Conservation (phyloP, 2,888 invertebrate genomes). For the Rhopalosiphum nymphaeae region DNA sequence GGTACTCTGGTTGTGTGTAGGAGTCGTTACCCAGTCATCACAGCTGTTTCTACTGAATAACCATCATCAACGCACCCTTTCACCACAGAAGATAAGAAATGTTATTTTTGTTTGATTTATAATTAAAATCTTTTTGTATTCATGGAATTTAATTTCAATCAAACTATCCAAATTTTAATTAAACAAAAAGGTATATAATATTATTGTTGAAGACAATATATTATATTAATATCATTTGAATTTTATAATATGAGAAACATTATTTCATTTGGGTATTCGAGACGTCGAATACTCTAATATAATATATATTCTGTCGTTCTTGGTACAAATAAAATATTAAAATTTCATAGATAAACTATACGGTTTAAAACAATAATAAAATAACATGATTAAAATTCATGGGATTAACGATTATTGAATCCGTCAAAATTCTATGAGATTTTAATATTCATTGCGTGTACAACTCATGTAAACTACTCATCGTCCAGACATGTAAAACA, state of each 20-base stretch:
- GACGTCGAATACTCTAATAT: not conserved
- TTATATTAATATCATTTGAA: not conserved
- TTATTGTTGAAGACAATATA: not conserved
- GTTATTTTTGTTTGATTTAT: constrained; percentile 46
- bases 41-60: constrained; percentile 52
- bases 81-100: constrained; percentile 43
- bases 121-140: constrained; percentile 22
- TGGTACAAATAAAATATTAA: not conserved
- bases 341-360: not conserved
- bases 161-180: not conserved
- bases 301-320: not conserved
- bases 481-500: constrained; percentile 60
- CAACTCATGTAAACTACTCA: constrained; percentile 46
- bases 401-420: constrained; percentile 39
- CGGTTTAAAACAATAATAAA: not conserved
- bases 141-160: not conserved
- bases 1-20: constrained; percentile 49
- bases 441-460: constrained; percentile 50
- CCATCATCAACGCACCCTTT: constrained; percentile 39
- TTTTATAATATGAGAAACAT: not conserved
- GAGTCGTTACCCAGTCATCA: constrained; percentile 43
- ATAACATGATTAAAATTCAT: constrained; percentile 17
- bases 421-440: constrained; percentile 31
- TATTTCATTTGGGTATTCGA: not conserved
- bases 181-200: not conserved